Conservation (phyloP, 92 coral and sea anemone species). For the Zoanthus solanderi region DNA sequence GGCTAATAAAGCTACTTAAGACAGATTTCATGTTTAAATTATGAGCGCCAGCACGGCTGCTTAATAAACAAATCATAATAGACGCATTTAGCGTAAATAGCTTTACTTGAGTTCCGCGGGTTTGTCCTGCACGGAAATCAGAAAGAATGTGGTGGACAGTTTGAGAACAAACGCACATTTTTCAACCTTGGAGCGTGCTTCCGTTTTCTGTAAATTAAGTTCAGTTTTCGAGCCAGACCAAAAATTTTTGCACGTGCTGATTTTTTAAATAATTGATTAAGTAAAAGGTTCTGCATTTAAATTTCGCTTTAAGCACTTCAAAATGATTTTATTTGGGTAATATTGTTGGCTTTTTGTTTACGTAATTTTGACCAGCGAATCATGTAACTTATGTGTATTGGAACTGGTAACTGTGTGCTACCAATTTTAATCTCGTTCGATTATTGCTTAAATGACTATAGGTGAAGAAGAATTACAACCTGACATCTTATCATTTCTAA, state of each 20-base stretch:
- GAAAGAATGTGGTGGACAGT: constrained; percentile 16
- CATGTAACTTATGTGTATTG: constrained; percentile 22
- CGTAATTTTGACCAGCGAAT: constrained; percentile 35
- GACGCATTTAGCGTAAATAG: constrained; percentile 32
- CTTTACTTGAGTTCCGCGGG: constrained; percentile 30
- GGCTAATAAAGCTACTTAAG: constrained; percentile 83
- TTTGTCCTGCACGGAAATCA: constrained; percentile 31
- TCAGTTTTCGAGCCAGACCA: constrained; percentile 19
- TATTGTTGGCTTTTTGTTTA: constrained; percentile 17
- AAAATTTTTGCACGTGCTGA: constrained; percentile 86
- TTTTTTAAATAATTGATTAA: constrained; percentile 76
- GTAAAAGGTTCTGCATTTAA: constrained; percentile 68
- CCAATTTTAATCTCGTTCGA: constrained; percentile 40
- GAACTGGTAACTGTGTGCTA: constrained; percentile 40
- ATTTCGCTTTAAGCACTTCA: constrained; percentile 68
- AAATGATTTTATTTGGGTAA: constrained; percentile 53
- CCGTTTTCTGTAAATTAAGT: constrained; percentile 22
- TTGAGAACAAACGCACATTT: constrained; percentile 37
- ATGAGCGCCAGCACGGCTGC: constrained; percentile 55
- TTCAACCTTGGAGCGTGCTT: constrained; percentile 34
- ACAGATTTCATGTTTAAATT: constrained; percentile 75
- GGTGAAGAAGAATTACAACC: constrained; percentile 36
- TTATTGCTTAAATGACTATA: constrained; percentile 40
- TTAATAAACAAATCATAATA: constrained; percentile 32
- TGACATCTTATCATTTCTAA: constrained; percentile 12